These are phyloP conservation scores for Balanococcus diminutus DNA, from an alignment of 2,888 invertebrate species.

Conservation along the genomic window DNA sequence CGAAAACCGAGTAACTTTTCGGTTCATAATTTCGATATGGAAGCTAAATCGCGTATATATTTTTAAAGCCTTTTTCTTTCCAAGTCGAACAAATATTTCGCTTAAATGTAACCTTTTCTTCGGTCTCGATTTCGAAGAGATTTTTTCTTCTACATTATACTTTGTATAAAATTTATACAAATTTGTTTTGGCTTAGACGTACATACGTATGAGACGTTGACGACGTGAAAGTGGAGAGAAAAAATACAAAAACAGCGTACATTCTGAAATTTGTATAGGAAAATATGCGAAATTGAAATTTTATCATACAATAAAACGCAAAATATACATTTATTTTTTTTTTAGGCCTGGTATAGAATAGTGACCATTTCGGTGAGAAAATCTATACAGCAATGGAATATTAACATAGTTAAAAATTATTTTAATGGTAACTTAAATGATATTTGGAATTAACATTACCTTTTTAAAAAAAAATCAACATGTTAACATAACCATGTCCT, in stretches of 20 bases:
- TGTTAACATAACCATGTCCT: neutral
- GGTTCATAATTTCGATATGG: neutral
- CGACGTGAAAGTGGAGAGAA: too few relatives aligned
- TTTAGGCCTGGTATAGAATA: conserved; percentile 35
- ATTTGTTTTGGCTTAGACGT: neutral
- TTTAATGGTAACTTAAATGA: conserved; percentile 51
- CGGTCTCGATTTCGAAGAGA: neutral
- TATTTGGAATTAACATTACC: conserved; percentile 40
- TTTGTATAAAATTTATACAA: neutral
- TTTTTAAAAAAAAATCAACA: conserved; percentile 14
- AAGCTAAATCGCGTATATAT: neutral
- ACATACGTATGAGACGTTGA: too few relatives aligned
- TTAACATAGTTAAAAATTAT: conserved; percentile 32
- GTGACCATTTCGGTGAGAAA: neutral
- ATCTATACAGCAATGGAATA: neutral
- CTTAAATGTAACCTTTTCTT: neutral
- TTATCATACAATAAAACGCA: neutral
- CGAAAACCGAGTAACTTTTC: conserved; percentile 11
- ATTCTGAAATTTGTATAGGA: neutral
- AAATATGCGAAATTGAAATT: conserved; percentile 12
- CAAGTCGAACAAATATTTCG: neutral
- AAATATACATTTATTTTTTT: conserved; percentile 2
- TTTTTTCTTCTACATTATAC: neutral
- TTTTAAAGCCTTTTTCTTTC: neutral
- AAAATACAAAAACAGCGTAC: neutral